phyloP scores from a whole-genome alignment of 2,113 vertebrate genomes.

The Myrmecophaga tridactyla region DNA sequence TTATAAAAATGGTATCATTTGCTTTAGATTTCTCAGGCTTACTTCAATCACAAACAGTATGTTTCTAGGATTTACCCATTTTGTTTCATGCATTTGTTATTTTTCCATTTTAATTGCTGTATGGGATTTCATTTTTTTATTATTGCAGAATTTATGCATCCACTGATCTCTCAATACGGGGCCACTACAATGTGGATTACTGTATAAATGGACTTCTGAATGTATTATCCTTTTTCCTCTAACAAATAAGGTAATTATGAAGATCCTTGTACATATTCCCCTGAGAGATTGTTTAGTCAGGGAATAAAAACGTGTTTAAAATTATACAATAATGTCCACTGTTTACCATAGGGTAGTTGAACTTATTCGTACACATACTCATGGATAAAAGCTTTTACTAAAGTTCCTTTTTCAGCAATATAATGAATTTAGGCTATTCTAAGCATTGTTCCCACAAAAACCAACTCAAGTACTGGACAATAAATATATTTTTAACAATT shows the following conservation, averaged over 20 bases:
- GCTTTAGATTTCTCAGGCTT: background rate
- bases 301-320: background rate
- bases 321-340: background rate
- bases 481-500: background rate
- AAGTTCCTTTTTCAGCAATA: background rate
- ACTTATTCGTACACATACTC: background rate
- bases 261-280: background rate
- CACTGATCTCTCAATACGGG: background rate
- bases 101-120: background rate
- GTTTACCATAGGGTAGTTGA: background rate
- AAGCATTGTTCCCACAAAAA: background rate
- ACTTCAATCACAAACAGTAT: background rate
- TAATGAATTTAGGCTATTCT: background rate
- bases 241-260: background rate
- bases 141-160: background rate
- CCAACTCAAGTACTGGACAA: background rate
- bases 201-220: background rate
- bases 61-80: background rate
- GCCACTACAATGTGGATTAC: background rate
- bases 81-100: background rate
- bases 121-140: background rate
- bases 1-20: background rate
- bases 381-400: background rate
- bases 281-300: background rate
- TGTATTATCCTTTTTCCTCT: background rate